These are phyloP conservation scores for Panagrolaimus sp. DNA, from an alignment of 1,140 invertebrate species.

Conservation along the genomic window DNA sequence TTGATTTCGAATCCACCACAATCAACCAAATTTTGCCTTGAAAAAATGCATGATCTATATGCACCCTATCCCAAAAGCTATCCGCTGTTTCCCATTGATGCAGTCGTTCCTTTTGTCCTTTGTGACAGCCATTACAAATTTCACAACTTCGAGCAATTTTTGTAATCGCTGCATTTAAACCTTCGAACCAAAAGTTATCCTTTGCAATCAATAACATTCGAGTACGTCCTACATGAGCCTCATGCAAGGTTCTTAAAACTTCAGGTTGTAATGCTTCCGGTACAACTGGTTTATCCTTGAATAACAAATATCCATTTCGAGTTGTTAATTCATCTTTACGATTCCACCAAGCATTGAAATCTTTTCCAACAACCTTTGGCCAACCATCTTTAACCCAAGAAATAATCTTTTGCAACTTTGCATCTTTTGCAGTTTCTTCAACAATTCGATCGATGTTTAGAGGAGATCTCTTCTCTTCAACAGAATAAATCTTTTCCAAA, in stretches of 20 bases:
- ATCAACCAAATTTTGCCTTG: background rate
- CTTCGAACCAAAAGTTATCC: conserved; percentile 31
- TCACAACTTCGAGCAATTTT: background rate
- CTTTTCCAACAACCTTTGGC: background rate
- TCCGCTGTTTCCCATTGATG: background rate
- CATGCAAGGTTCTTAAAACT: conserved; percentile 47
- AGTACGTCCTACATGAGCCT: conserved; percentile 47
- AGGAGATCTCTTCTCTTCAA: background rate
- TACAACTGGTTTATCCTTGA: conserved; percentile 19
- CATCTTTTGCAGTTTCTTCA: background rate
- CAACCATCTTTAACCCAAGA: background rate
- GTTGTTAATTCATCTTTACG: background rate
- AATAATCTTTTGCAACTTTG: background rate
- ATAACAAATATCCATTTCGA: background rate
- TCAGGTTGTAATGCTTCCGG: conserved; percentile 35
- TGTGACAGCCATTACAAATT: background rate
- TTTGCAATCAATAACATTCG: conserved; percentile 55
- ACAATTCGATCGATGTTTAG: background rate
- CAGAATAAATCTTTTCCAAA: background rate
- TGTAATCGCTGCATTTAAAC: background rate
- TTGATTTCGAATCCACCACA: background rate
- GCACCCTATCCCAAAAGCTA: background rate
- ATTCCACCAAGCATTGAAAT: background rate
- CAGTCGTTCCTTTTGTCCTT: background rate
- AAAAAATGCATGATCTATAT: background rate